These are phyloP conservation scores for Turnix velox DNA, from an alignment of 2,113 vertebrate genomes.

Conservation along the genomic window DNA sequence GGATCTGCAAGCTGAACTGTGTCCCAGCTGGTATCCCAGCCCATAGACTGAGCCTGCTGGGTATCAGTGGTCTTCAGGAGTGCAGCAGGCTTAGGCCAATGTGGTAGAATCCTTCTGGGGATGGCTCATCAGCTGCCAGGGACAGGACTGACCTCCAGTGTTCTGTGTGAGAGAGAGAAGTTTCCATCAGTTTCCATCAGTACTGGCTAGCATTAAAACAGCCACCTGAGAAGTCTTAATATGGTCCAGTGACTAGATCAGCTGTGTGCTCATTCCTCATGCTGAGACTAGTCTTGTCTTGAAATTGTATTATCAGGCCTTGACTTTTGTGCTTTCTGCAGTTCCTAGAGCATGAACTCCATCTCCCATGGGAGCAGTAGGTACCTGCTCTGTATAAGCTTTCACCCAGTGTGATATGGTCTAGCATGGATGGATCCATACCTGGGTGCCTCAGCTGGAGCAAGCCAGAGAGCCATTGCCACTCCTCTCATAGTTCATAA, in stretches of 20 bases:
- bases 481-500: background rate
- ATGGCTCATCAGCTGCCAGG: rapidly evolving
- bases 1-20: background rate
- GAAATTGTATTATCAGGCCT: background rate
- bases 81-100: rapidly evolving
- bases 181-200: background rate
- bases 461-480: background rate
- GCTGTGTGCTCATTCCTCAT: rapidly evolving
- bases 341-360: background rate
- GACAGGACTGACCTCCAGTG: background rate
- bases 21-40: background rate
- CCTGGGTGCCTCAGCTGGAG: background rate
- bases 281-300: background rate
- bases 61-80: background rate
- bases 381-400: background rate
- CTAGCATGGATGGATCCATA: background rate
- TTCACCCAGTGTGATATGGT: background rate
- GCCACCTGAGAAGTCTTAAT: background rate
- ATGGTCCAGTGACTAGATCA: background rate
- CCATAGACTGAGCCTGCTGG: background rate
- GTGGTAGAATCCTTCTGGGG: background rate
- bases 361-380: background rate
- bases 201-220: background rate
- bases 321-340: background rate
- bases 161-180: background rate